Conservation (phyloP, 2,888 invertebrate species). For the Macaria liturata region DNA sequence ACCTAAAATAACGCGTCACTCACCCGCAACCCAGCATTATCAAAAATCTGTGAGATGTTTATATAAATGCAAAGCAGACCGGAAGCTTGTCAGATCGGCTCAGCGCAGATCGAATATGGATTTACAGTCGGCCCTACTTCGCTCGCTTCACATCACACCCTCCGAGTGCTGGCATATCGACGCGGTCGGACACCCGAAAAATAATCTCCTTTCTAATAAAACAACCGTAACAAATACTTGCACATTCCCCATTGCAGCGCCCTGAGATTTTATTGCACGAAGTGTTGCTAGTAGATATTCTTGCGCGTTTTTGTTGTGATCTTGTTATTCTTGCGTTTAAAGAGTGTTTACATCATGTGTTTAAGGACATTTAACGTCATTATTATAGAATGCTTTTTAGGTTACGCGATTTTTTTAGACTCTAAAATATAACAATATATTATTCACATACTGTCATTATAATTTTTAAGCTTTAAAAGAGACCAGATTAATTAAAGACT, state of each 20-base stretch:
- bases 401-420: no score
- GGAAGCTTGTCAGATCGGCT: slow-evolving; percentile 81
- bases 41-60: slow-evolving; percentile 75
- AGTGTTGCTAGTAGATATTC: slow-evolving; percentile 10
- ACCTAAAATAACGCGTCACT: slow-evolving; percentile 35
- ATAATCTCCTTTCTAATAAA: slow-evolving; percentile 62
- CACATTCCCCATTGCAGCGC: slow-evolving; percentile 18
- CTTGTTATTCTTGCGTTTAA: slow-evolving; percentile 12
- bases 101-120: slow-evolving; percentile 82
- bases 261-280: slow-evolving; percentile 16
- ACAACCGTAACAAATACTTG: slow-evolving; percentile 45
- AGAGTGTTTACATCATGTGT: not conserved
- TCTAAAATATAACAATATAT: no score
- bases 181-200: slow-evolving; percentile 77
- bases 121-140: slow-evolving; percentile 74
- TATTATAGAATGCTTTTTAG: no score
- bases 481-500: no score
- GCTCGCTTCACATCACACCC: slow-evolving; percentile 64
- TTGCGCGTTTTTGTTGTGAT: slow-evolving; percentile 11
- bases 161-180: slow-evolving; percentile 53
- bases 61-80: slow-evolving; percentile 83
- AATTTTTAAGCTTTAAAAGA: no score
- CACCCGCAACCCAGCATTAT: slow-evolving; percentile 53
- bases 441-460: no score
- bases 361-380: no score